These are phyloP conservation scores for Tethea ocularis DNA, from an alignment of 2,888 invertebrate genomes.

Conservation along the genomic window DNA sequence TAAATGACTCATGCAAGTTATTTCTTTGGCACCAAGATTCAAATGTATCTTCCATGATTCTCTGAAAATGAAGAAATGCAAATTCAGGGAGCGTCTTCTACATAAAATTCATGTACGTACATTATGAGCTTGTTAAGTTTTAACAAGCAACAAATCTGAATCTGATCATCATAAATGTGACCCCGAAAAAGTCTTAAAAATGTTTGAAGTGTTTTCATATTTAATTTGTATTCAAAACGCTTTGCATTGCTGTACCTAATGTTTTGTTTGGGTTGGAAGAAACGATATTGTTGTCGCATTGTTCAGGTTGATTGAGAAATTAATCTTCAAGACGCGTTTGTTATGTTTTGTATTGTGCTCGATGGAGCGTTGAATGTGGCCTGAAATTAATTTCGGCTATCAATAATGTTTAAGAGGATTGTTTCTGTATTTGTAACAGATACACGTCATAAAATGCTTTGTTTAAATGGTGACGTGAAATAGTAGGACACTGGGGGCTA, in stretches of 20 bases:
- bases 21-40: no score
- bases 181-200: not conserved
- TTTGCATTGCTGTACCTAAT: not conserved
- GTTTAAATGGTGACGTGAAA: no score
- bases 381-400: no score
- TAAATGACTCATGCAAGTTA: no score
- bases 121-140: not conserved
- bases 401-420: no score
- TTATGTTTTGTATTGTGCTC: not conserved
- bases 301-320: slow-evolving; percentile 40
- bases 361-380: not conserved
- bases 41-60: no score
- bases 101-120: not conserved
- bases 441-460: no score
- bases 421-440: no score
- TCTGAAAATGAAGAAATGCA: no score
- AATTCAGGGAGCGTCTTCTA: not conserved
- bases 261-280: slow-evolving; percentile 21
- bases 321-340: slow-evolving; percentile 25
- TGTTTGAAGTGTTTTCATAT: not conserved
- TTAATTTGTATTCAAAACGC: not conserved
- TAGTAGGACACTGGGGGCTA: no score
- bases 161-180: not conserved
- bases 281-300: slow-evolving; percentile 36
- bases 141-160: not conserved